Conservation (phyloP, 2,113 vertebrate genomes). For the Poeciliopsis retropinna region DNA sequence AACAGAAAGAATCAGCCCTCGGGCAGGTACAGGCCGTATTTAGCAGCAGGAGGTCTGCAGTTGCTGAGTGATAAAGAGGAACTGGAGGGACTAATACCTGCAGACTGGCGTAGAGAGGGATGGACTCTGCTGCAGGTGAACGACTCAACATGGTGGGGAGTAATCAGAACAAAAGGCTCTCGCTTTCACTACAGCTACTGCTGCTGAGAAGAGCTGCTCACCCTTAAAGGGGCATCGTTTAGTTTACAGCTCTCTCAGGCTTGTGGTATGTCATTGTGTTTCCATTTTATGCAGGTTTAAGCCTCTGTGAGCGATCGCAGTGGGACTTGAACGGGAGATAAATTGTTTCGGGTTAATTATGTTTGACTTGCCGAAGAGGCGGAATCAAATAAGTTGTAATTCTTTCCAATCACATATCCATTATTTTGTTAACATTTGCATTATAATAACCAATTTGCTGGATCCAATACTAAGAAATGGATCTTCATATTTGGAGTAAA, state of each 20-base stretch:
- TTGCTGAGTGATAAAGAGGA: constrained; percentile 13
- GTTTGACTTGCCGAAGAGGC: too few relatives aligned
- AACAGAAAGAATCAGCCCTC: constrained; percentile 20
- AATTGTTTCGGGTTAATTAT: too few relatives aligned
- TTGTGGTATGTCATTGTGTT: neutral
- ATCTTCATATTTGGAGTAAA: too few relatives aligned
- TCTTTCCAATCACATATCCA: too few relatives aligned
- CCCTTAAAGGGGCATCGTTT: neutral
- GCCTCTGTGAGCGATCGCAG: neutral
- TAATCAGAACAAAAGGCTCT: constrained; percentile 30
- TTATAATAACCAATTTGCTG: too few relatives aligned
- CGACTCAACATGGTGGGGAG: constrained; percentile 30
- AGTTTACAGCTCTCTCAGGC: neutral
- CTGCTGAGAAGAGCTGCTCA: neutral
- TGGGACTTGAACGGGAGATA: neutral
- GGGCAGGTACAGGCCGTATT: constrained; percentile 38
- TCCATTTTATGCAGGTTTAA: neutral
- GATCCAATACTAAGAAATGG: too few relatives aligned
- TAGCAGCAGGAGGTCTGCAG: constrained; percentile 36
- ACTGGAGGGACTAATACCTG: constrained; percentile 14
- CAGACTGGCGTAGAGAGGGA: neutral
- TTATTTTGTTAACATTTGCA: too few relatives aligned
- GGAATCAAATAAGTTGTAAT: too few relatives aligned
- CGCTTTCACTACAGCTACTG: constrained; percentile 10
- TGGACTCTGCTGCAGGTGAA: constrained; percentile 22